Evolutionary conservation across 2,113 vertebrate genomes (phyloP).

Genomic region (Vimba vimba): DNA sequence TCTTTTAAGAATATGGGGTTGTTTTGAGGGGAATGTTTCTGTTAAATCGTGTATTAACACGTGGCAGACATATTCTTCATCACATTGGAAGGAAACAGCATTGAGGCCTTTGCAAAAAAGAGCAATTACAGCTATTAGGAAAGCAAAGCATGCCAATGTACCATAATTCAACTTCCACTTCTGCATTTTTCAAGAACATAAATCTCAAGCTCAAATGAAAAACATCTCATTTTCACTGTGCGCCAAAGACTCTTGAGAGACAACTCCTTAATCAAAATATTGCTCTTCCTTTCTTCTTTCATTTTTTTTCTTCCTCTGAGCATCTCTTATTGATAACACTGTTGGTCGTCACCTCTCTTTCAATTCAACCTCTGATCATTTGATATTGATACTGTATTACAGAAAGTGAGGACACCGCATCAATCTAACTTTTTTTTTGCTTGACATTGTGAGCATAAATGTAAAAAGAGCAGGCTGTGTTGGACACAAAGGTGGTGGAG

Average conservation of each 20-base stretch:
- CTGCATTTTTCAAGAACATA: conserved; percentile 60
- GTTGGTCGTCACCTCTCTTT: conserved; percentile 52
- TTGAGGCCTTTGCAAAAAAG: conserved; percentile 50
- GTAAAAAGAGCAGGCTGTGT: conserved; percentile 18
- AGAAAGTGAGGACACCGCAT: conserved; percentile 47
- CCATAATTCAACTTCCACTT: conserved; percentile 62
- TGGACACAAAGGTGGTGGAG: conserved; percentile 1
- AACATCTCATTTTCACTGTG: conserved; percentile 60
- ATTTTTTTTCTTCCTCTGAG: conserved; percentile 32
- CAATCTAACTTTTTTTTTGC: conserved; percentile 51
- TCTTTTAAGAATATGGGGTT: conserved; percentile 45
- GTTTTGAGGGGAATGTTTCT: conserved; percentile 47
- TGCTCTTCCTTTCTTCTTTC: conserved; percentile 42
- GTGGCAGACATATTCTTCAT: conserved; percentile 56
- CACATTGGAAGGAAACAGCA: conserved; percentile 53
- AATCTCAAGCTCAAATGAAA: conserved; percentile 60
- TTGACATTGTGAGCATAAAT: conserved; percentile 39
- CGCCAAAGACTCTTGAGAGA: conserved; percentile 59
- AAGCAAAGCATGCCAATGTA: conserved; percentile 62
- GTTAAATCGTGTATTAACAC: conserved; percentile 61
- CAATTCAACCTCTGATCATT: conserved; percentile 53
- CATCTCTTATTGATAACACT: conserved; percentile 52
- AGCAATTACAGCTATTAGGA: conserved; percentile 63
- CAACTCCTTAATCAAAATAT: conserved; percentile 62
- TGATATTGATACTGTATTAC: conserved; percentile 51